Percentiles rank a stretch among this genome's conserved stretches.
Evolutionary conservation across 2,113 vertebrate species (phyloP).

Genomic region (Castor canadensis): DNA sequence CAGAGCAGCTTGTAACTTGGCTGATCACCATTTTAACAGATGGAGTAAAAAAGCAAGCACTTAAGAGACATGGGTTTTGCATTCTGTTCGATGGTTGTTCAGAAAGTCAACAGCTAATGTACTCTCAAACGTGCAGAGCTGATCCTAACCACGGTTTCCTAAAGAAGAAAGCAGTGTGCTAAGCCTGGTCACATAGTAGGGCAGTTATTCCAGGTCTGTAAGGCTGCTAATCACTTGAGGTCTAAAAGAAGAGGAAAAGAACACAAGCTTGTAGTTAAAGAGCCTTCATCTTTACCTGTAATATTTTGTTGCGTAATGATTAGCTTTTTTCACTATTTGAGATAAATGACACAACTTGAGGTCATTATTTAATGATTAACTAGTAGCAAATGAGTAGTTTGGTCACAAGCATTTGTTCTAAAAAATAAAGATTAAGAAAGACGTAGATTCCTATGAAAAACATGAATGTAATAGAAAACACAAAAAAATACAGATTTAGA

Average conservation of each 20-base stretch:
- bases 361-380: background rate
- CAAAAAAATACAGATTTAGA: background rate
- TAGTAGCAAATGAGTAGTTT: background rate
- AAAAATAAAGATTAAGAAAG: background rate
- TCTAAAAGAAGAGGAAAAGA: background rate
- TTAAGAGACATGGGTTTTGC: background rate
- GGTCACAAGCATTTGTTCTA: background rate
- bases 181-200: background rate
- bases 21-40: constrained; percentile 73
- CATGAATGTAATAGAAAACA: background rate
- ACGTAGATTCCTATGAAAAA: background rate
- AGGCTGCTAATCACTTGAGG: background rate
- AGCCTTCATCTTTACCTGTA: background rate
- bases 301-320: background rate
- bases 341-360: background rate
- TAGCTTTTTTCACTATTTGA: background rate
- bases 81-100: background rate
- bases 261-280: background rate
- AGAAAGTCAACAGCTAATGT: constrained; percentile 35
- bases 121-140: constrained; percentile 16
- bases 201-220: background rate
- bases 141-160: background rate
- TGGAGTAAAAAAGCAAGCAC: constrained; percentile 68
- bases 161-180: no score
- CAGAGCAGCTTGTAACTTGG: constrained; percentile 61